phyloP scores from a whole-genome alignment of 30 jellyfish, hydroid and myxozoan species.

The Aurelia aurita complex sp. Pacific region DNA sequence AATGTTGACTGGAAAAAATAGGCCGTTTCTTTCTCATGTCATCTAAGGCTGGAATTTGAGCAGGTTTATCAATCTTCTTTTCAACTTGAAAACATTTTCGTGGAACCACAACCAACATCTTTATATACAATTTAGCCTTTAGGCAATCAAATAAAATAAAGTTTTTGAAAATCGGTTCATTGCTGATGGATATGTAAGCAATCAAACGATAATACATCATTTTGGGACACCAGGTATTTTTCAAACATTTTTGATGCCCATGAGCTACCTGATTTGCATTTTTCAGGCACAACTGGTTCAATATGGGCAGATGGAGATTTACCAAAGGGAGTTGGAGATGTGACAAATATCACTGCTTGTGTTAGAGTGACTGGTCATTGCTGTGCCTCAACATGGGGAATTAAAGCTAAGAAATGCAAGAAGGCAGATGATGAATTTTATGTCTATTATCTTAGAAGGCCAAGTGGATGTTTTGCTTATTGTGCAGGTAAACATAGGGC shows the following conservation, averaged over 20 bases:
- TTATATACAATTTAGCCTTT: too few relatives aligned
- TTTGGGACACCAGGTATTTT: too few relatives aligned
- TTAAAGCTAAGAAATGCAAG: slow-evolving; percentile 74
- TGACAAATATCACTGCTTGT: slow-evolving; percentile 50
- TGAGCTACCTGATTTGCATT: not conserved
- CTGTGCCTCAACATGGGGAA: slow-evolving; percentile 57
- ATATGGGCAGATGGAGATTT: slow-evolving; percentile 74
- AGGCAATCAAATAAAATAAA: too few relatives aligned
- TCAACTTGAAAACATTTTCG: too few relatives aligned
- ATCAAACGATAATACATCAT: too few relatives aligned
- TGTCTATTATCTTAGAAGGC: slow-evolving; percentile 65
- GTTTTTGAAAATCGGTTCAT: too few relatives aligned
- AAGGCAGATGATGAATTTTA: slow-evolving; percentile 28
- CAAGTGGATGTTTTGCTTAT: slow-evolving; percentile 76
- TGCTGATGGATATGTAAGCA: too few relatives aligned
- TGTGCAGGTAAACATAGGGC: slow-evolving; percentile 65
- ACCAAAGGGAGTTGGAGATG: slow-evolving; percentile 64
- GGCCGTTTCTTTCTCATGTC: too few relatives aligned
- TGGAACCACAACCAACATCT: too few relatives aligned
- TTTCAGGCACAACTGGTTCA: slow-evolving; percentile 73
- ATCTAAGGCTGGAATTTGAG: too few relatives aligned
- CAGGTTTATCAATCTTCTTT: too few relatives aligned
- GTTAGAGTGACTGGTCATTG: slow-evolving; percentile 50
- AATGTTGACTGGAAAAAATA: too few relatives aligned
- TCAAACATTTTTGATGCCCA: not conserved